Percentiles rank a stretch among this genome's conserved stretches.
phyloP scores from a whole-genome alignment of 2,797 vertebrate species.

The Bryconaethiops microstoma region DNA sequence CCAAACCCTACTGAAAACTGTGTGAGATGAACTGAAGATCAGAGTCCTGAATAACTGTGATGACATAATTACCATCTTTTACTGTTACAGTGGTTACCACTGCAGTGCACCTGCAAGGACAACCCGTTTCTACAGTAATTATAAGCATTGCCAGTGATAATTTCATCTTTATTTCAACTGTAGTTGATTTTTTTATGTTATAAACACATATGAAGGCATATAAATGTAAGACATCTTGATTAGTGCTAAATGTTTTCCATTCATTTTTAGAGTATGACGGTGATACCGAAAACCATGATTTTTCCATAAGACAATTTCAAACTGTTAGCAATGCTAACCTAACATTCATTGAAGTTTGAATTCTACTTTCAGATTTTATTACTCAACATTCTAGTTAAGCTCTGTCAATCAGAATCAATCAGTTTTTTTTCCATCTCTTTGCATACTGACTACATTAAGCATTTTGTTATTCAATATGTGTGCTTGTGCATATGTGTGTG shows the following conservation, averaged over 20 bases:
- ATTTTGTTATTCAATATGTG: constrained; percentile 21
- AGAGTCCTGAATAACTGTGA: too few relatives aligned
- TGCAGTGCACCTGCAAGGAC: neutral
- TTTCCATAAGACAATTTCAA: neutral
- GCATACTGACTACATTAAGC: constrained; percentile 51
- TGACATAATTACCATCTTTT: too few relatives aligned
- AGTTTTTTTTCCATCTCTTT: constrained; percentile 38
- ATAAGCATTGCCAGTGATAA: too few relatives aligned
- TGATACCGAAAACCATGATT: neutral
- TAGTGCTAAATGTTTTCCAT: neutral
- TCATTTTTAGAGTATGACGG: neutral
- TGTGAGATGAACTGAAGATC: too few relatives aligned
- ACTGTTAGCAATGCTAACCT: neutral
- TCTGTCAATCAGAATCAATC: constrained; percentile 8
- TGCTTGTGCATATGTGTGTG: too few relatives aligned
- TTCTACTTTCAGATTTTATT: neutral
- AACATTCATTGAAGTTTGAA: neutral
- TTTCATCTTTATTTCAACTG: too few relatives aligned
- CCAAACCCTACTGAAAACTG: too few relatives aligned
- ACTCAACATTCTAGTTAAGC: neutral
- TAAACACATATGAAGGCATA: too few relatives aligned
- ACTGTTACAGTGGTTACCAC: neutral
- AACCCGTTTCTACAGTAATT: neutral
- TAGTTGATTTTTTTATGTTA: too few relatives aligned
- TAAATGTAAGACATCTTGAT: too few relatives aligned